Base-by-base conservation (phyloP, 2,888 invertebrate species). In the Junonia oenone region DNA sequence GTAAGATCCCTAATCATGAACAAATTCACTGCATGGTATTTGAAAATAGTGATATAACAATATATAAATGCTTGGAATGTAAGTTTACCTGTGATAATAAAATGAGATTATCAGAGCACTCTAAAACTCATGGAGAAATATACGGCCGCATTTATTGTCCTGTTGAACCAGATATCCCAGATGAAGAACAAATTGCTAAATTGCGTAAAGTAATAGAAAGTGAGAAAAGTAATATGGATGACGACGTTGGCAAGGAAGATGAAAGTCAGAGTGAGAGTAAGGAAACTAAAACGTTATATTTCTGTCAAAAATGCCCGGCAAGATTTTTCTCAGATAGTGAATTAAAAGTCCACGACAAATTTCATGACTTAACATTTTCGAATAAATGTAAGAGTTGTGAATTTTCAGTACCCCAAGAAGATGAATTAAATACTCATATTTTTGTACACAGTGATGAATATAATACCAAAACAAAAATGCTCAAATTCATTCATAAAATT, bases 281-380 rank as follows among this genome's bases (percentile, higher is more conserved):
- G 56, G 81, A 82, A 70, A 74, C 77, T 6, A 88, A 83, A 71
- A 74, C 80, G n/a, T 76, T 96, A 53, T 93, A 93, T 69, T 96
- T 95, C 72, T 97, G 97, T 76, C 91, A 92, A 58, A 93, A 94
- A 66, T 97, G 97, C 76, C 97, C 97, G 0, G 96, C 97, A 0
- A 92, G 97, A 73, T 97, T 94, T 82, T 92, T 96, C 59, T 93
- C 93, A 64, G 93, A 93, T 62, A 92, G 92, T 68, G 97, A 97
- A 76, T 86, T 95, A 53, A 91, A 91, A 55, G 93, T 93, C 58
- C 97, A 97, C 71, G 83, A 93, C 60, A 91, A 93, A 63, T 94
- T 94, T 72, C 96, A 96, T 73, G 91, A 92, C 51, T 85, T 92
- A 26, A 81, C 91, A 48, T 84, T 93, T 61, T 86, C 92, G 8